A percentile compares a stretch with the other conserved stretches of the same genome.
Conservation (phyloP, 2,888 invertebrate species). For the Biston betularia region DNA sequence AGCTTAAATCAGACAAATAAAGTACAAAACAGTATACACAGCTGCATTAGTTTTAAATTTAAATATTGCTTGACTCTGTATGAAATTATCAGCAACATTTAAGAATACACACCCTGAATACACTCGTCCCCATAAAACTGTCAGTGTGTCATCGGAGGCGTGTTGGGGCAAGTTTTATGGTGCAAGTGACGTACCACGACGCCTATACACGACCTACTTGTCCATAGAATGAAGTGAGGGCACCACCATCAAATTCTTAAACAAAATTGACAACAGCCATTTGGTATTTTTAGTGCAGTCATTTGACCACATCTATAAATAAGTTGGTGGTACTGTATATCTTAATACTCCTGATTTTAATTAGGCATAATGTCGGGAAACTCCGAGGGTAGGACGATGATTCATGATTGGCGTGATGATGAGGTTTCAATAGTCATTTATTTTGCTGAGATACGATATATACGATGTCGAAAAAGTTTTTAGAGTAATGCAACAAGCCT, state of each 20-base stretch:
- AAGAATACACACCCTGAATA: conserved; percentile 47
- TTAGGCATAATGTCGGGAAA: conserved; percentile 57
- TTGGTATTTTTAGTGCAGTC: neutral
- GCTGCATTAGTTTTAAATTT: neutral
- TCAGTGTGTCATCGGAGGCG: conserved; percentile 78
- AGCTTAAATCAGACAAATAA: too few species aligned
- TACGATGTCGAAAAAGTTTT: too few species aligned
- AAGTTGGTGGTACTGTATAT: conserved; percentile 22
- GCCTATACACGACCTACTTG: neutral
- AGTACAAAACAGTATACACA: too few species aligned
- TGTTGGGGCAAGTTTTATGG: conserved; percentile 73
- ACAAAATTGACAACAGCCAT: neutral
- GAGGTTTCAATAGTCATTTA: conserved; percentile 13
- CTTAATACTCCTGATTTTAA: conserved; percentile 53
- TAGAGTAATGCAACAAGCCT: too few species aligned
- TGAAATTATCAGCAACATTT: neutral
- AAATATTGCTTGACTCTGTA: neutral
- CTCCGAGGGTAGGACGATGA: conserved; percentile 62
- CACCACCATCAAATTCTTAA: neutral
- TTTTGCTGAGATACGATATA: neutral
- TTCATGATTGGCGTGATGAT: conserved; percentile 52
- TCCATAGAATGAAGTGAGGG: neutral
- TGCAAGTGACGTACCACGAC: conserved; percentile 53
- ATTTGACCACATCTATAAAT: neutral
- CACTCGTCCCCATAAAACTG: conserved; percentile 68